Evolutionary conservation across 2,888 invertebrate genomes (phyloP), one percentile per base, ranked within the genome.

Genomic region (Anodontia alba): DNA sequence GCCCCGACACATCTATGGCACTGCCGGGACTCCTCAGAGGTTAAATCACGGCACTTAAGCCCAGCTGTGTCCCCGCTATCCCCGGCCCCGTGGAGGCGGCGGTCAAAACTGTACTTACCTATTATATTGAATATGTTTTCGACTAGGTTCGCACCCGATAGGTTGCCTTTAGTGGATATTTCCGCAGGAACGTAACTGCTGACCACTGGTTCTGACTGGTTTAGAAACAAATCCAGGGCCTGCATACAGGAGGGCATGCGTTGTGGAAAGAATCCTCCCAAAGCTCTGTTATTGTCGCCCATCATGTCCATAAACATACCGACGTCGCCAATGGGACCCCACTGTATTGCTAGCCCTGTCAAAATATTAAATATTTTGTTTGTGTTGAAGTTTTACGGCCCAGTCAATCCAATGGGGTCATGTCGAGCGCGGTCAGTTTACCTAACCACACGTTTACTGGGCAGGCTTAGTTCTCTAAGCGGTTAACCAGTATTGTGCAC

Each of bases 301-400:
- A 98, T 97, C 96, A 98, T 97, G 69, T 96, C 97, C 91, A 98
- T 98, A 92, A 97, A 95, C 80, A 99, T 96, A 75, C 99, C 99
- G 54, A 99, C 99, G 94, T 99, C 99, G 77, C 98, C 99, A 91
- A 99, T 97, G 81, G 99, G 99, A 87, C 99, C 99, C 99, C 99
- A 99, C 95, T 99, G 99, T 91, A 99, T 98, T 57, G 99, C 98
- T 72, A 97, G 94, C 0, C 93, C 95, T 94, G 80, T 49, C 2
- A 17, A 49, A 49, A 42, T 7, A 42, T 10, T 7, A 42, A 42
- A 10, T 42, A n/a, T n/a, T n/a, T n/a, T n/a, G n/a, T n/a, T n/a
- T n/a, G n/a, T n/a, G n/a, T n/a, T n/a, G n/a, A n/a, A n/a, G n/a
- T n/a, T n/a, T n/a, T n/a, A n/a, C n/a, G n/a, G n/a, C n/a, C n/a